These are phyloP conservation scores for Halocaridina rubra DNA, from an alignment of 2,888 invertebrate species.

Conservation along the genomic window DNA sequence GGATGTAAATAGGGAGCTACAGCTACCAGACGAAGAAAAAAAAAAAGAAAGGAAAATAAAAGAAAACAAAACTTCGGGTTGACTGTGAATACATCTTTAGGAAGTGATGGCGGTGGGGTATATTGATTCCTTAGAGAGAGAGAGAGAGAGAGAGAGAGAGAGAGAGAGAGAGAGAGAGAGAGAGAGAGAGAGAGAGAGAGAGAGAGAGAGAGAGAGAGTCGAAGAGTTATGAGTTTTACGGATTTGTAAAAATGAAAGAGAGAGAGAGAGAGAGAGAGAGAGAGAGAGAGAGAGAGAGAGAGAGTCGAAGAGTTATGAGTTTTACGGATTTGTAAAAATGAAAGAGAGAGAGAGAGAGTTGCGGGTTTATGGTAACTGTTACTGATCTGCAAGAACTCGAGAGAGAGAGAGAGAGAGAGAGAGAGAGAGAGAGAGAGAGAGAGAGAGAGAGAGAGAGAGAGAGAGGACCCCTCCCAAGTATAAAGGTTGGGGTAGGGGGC, in stretches of 20 bases:
- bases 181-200: neutral
- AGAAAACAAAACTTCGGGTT: constrained; percentile 14
- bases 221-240: neutral
- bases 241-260: neutral
- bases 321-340: neutral
- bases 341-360: neutral
- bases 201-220: neutral
- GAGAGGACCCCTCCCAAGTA: too few species aligned
- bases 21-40: neutral
- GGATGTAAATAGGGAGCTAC: neutral
- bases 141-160: neutral
- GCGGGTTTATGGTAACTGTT: too few species aligned
- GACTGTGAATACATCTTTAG: constrained; percentile 39
- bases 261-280: neutral
- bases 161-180: neutral
- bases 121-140: neutral
- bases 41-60: too few species aligned
- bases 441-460: neutral
- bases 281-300: neutral
- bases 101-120: neutral
- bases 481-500: too few species aligned
- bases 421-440: neutral
- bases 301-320: neutral
- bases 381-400: too few species aligned
- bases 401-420: neutral